phyloP scores from a whole-genome alignment of 2,797 vertebrate genomes.

The Siniperca obscura region DNA sequence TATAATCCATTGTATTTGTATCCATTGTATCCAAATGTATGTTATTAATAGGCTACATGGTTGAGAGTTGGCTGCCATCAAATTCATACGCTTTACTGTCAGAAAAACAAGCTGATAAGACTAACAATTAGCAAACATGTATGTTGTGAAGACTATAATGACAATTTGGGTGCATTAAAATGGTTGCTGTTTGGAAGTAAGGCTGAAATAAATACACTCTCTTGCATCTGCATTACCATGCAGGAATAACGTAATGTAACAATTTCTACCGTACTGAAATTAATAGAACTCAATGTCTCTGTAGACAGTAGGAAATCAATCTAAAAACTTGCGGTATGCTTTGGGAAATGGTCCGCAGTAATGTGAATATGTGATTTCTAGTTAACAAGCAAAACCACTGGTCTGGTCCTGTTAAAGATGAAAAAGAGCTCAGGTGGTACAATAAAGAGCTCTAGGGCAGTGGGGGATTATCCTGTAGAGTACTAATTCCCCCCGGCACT shows the following conservation, averaged over 20 bases:
- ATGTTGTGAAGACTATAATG: background rate
- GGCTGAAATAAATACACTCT: background rate
- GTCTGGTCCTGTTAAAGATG: slow-evolving; percentile 61
- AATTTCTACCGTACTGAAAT: background rate
- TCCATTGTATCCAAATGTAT: background rate
- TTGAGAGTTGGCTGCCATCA: background rate
- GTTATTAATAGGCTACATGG: background rate
- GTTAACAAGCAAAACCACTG: slow-evolving; percentile 34
- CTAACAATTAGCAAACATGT: slow-evolving; percentile 2
- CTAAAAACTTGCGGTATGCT: background rate
- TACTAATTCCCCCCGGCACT: slow-evolving; percentile 38
- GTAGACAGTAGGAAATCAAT: background rate
- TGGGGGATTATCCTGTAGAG: slow-evolving; percentile 62
- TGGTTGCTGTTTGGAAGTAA: background rate
- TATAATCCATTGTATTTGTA: background rate
- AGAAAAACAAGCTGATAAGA: background rate
- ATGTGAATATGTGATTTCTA: slow-evolving; percentile 38
- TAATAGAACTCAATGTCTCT: slow-evolving; percentile 15
- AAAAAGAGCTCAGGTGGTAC: slow-evolving; percentile 60
- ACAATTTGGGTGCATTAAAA: background rate
- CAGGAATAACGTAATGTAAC: background rate
- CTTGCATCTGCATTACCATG: slow-evolving; percentile 9
- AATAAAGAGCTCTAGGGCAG: slow-evolving; percentile 56
- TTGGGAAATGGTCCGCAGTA: background rate
- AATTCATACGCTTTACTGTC: background rate